Evolutionary conservation across 1,140 invertebrate species (phyloP), one percentile per base, ranked within the genome.

Genomic region (Dufourea novaeangliae): DNA sequence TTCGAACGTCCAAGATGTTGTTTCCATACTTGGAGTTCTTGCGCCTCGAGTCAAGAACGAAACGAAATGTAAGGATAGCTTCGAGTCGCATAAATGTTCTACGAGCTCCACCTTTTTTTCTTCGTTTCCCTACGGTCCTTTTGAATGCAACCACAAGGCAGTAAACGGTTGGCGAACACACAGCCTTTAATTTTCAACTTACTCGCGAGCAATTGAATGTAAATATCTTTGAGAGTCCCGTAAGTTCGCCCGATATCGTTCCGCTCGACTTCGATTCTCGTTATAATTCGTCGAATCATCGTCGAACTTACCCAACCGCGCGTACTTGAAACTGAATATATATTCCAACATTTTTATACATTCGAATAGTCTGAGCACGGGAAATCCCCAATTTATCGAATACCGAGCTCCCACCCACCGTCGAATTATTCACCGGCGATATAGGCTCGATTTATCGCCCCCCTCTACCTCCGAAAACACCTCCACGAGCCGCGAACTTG

Each of bases 371-470:
- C 22, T 66, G 34, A 7, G 50, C 8, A 6, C 5, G 5, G 25
- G 64, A 44, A 41, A 63, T 63, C 25, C 50, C 5, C 50, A 63
- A 74, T 74, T 74, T 74, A 74, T 74, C 46, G 72, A 56, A 32
- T 25, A 41, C 37, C 25, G 12, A 20, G 41, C 20, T 0, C 17
- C 41, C 46, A 17, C 17, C 17, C 37, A 17, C 67, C 56, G 17
- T 70, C 64, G 62, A 67, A 74, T 66, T 74, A 74, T 74, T 74
- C 72, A 74, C 10, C n/a, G n/a, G 46, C 22, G 22, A 41, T 79
- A 59, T 57, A 44, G 41, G 25, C 10, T 22, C 70, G 62, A 79
- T 67, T 79, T 79, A 79, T 79, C 39, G 69, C 41, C 59, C 41
- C 20, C 57, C 54, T 29, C n/a, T n/a, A n/a, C n/a, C n/a, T n/a